A percentile compares a stretch with the other conserved stretches of the same genome.
phyloP scores from a whole-genome alignment of 2,797 vertebrate species.

The Malacoctenus gilli region DNA sequence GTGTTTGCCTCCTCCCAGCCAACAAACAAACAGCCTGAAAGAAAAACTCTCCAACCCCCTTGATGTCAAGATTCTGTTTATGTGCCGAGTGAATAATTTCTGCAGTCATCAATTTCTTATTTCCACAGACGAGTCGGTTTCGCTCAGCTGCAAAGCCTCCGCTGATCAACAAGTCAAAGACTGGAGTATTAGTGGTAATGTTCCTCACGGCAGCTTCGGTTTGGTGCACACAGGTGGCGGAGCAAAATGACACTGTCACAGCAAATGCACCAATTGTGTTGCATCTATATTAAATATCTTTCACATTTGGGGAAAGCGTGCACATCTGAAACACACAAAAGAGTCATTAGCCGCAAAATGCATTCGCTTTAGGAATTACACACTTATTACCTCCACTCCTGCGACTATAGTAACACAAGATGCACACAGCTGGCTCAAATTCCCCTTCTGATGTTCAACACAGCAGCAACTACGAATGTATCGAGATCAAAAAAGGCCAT shows the following conservation, averaged over 20 bases:
- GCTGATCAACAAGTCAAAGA: constrained; percentile 31
- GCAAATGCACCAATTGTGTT: constrained; percentile 3
- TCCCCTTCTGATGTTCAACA: constrained; percentile 10
- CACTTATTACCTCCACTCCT: constrained; percentile 6
- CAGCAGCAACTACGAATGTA: constrained; percentile 10
- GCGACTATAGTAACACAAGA: not conserved
- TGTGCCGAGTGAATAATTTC: constrained; percentile 38
- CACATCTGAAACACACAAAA: constrained; percentile 17
- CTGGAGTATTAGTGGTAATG: constrained; percentile 15
- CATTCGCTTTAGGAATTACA: constrained; percentile 11
- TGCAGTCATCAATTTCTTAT: constrained; percentile 42
- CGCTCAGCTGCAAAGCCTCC: constrained; percentile 2
- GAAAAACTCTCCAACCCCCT: constrained; percentile 12
- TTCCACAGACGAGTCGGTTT: constrained; percentile 28
- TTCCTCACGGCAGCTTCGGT: not conserved
- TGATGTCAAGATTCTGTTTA: constrained; percentile 43
- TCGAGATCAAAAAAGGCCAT: constrained; percentile 20
- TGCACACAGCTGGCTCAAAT: constrained; percentile 16
- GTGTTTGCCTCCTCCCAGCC: constrained; percentile 34
- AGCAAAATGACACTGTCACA: constrained; percentile 14
- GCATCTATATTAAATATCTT: constrained; percentile 20
- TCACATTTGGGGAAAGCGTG: constrained; percentile 11
- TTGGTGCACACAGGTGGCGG: constrained; percentile 15
- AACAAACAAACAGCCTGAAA: constrained; percentile 48
- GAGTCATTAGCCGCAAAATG: constrained; percentile 18